Conservation (phyloP, 2,113 vertebrate genomes). For the Ctenodactylus gundi region DNA sequence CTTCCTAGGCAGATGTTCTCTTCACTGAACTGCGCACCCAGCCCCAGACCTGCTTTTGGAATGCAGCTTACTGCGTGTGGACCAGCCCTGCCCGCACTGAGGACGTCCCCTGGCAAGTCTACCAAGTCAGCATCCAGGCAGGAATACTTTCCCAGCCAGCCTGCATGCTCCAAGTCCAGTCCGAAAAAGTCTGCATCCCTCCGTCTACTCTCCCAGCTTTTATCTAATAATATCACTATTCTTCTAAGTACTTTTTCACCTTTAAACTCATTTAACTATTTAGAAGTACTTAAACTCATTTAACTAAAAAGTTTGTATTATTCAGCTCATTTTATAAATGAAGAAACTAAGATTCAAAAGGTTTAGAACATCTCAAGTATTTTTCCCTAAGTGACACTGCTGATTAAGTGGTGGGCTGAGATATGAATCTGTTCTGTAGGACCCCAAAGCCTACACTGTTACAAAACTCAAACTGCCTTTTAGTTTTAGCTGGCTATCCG, state of each 20-base stretch:
- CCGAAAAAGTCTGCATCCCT: background rate
- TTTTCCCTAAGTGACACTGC: background rate
- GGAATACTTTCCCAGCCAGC: background rate
- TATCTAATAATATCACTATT: background rate
- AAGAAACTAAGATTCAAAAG: background rate
- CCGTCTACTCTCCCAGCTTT: background rate
- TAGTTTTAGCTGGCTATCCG: background rate
- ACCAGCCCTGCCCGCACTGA: rapidly evolving
- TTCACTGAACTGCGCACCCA: too few relatives aligned
- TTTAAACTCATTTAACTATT: too few relatives aligned
- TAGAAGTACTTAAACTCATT: slow-evolving; percentile 10
- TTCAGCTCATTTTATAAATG: slow-evolving; percentile 37
- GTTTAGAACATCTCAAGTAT: background rate
- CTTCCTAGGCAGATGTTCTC: too few relatives aligned
- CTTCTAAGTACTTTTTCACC: background rate
- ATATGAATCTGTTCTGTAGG: background rate
- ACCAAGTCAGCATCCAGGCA: background rate
- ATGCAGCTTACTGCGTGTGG: background rate
- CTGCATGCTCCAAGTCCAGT: background rate
- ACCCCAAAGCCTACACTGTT: background rate
- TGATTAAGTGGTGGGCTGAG: background rate
- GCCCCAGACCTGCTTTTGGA: background rate
- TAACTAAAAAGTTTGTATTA: background rate
- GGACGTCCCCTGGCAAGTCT: too few relatives aligned
- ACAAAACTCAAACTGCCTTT: background rate